Base-by-base conservation (phyloP, 2,888 invertebrate genomes). In the Tolmerus cingulatus region DNA sequence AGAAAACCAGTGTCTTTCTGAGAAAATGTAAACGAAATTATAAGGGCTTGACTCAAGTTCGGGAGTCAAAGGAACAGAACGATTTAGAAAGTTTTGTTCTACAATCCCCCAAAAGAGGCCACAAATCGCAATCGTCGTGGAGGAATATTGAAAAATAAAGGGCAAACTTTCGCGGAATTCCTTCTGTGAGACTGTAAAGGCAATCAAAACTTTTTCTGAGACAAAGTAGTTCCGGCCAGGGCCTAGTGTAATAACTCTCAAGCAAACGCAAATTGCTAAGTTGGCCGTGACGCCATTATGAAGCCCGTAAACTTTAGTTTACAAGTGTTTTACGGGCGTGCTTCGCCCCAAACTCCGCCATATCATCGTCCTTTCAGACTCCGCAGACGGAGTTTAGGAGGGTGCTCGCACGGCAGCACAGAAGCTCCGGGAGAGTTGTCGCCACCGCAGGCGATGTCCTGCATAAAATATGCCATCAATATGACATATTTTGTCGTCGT, bases 381-480 rank as follows among this genome's bases (percentile, higher is more conserved):
- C 16, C 16, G 46, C 5, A 14, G 46, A 51, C 16, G n/a, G 51
- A 19, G n/a, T n/a, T 46, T 51, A 2, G 66, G 66, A 0, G 66
- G 2, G 23, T 14, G 27, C 12, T n/a, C n/a, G 51, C n/a, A 51
- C 19, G n/a, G 51, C 7, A 51, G 16, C 51, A 51, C 51, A 66
- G 12, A 55, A 27, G 66, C 66, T 66, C 66, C 12, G 12, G 2
- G 12, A 27, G 66, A 23, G 66, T 66, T 23, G 9, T 23, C 23
- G 27, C 66, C 66, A 27, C 66, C 85, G 43, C n/a, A 27, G 46
- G 43, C 46, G 74, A 46, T 85, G 74, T 74, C 85, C 85, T 85
- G 85, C 85, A 85, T 85, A 85, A 85, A 85, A 85, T 85, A 85
- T 85, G 57, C 46, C 85, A 74, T 74, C 74, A 74, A 74, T 84